Evolutionary conservation across 2,888 invertebrate species (phyloP).

Genomic region (Tenthredo notha): DNA sequence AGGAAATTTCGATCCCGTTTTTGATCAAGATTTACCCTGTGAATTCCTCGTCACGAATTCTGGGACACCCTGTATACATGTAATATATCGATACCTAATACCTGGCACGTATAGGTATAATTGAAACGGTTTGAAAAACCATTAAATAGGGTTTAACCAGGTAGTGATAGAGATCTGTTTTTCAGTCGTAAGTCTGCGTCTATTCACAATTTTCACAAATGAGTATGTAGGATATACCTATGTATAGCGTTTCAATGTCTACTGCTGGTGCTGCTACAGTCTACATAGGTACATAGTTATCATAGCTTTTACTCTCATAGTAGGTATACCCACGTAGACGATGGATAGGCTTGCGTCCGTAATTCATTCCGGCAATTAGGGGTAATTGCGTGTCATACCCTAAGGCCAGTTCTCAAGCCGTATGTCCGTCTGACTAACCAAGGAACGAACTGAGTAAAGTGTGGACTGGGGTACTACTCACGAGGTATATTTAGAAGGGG

Average conservation of each 20-base stretch:
- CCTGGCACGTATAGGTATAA: background rate
- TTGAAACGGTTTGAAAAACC: background rate
- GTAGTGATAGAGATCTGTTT: constrained; percentile 24
- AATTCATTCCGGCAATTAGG: constrained; percentile 68
- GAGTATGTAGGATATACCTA: background rate
- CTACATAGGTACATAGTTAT: background rate
- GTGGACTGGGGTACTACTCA: constrained; percentile 27
- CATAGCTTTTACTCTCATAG: constrained; percentile 25
- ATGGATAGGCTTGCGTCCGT: constrained; percentile 55
- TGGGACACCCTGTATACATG: too few relatives aligned
- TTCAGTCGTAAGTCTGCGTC: background rate
- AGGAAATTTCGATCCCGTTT: too few relatives aligned
- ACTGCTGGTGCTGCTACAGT: too few relatives aligned
- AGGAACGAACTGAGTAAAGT: constrained; percentile 30
- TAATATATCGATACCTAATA: background rate
- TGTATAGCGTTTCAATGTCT: background rate
- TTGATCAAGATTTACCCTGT: too few relatives aligned
- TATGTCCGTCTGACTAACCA: constrained; percentile 46
- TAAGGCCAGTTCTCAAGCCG: constrained; percentile 43
- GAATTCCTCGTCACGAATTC: too few relatives aligned
- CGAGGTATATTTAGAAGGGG: constrained; percentile 46
- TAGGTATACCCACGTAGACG: constrained; percentile 37
- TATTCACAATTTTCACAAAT: background rate
- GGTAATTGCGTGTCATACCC: constrained; percentile 66
- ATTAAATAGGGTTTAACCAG: constrained; percentile 12